Base-by-base conservation (phyloP, 2,888 invertebrate species). In the Brachypalpus laphriformis region DNA sequence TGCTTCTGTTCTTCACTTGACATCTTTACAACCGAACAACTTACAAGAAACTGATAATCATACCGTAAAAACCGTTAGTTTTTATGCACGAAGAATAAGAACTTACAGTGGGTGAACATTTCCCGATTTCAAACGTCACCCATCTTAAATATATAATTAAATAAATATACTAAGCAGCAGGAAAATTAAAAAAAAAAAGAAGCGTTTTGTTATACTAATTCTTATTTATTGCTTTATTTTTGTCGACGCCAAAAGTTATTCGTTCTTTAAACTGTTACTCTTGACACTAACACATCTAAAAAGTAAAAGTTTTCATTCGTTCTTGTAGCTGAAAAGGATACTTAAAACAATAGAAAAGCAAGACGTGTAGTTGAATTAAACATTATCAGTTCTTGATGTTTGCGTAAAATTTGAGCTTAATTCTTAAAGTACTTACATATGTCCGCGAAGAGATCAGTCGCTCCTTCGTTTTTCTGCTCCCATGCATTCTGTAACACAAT, bases 401-500 rank as follows among this genome's bases (percentile, higher is more conserved):
- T 51, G n/a, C 7, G 14, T 4, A 14, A 11, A 2, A n/a, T 54
- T 20, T 11, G 4, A 2, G 5, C 20, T 70, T 57, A 34, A 22
- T 22, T 70, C 3, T 18, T 34, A 40, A 42, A 25, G 65, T 72
- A 88, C 89, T 89, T 82, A 89, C 89, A 66, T 83, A 82, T 77
- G 56, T 82, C 76, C 5, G 78, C 75, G 31, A 88, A 61, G 45
- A 88, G 42, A 47, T 85, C 59, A 66, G 82, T 66, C 59, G 87
- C 63, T 51, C 82, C 87, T 61, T 88, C 87, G 65, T 87, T 66
- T 68, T 80, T 82, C 82, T 94, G 89, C 88, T 94, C 94, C 94
- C 94, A 95, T 72, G 94, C 93, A 89, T 94, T 94, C 95, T 95
- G 91, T 82, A 92, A 93, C 11, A 8, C 20, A 72, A 82, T 80